These are phyloP conservation scores for Abscondita cerata DNA, from an alignment of 2,888 invertebrate genomes.

Conservation along the genomic window DNA sequence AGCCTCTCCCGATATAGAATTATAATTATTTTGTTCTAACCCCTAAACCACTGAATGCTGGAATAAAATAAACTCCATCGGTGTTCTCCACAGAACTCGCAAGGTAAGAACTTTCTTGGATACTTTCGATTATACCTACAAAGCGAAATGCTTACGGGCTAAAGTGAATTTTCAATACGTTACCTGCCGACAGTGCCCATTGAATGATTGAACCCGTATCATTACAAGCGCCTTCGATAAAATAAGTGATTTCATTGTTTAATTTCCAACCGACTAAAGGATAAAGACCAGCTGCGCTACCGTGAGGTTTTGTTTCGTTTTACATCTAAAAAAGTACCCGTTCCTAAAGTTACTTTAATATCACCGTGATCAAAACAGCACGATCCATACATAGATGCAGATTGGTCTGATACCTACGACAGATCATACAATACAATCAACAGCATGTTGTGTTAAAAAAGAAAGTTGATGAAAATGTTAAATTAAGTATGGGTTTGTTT, in stretches of 20 bases:
- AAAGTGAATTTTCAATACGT: too few species aligned
- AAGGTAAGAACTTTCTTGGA: conserved; percentile 70
- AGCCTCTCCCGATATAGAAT: conserved; percentile 19
- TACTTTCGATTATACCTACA: conserved; percentile 70
- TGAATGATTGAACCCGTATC: conserved; percentile 88
- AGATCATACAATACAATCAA: too few species aligned
- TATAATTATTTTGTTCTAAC: conserved; percentile 59
- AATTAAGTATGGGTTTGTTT: too few species aligned
- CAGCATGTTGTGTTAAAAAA: too few species aligned
- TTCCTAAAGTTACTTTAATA: conserved; percentile 85
- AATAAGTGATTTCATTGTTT: conserved; percentile 70
- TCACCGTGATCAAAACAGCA: conserved; percentile 80
- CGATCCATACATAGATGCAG: conserved; percentile 88
- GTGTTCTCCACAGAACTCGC: conserved; percentile 73
- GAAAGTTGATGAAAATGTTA: too few species aligned
- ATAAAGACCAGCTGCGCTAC: conserved; percentile 85
- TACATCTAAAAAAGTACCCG: conserved; percentile 88
- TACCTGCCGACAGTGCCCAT: conserved; percentile 81
- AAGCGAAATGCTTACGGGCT: too few species aligned
- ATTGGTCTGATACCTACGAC: conserved; percentile 91
- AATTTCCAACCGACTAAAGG: conserved; percentile 90
- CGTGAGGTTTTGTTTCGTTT: conserved; percentile 82
- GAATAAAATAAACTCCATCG: conserved; percentile 85
- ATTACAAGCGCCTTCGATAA: conserved; percentile 85
- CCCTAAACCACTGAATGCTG: conserved; percentile 88